phyloP scores from a whole-genome alignment of 2,888 invertebrate species.

The Plusia festucae region DNA sequence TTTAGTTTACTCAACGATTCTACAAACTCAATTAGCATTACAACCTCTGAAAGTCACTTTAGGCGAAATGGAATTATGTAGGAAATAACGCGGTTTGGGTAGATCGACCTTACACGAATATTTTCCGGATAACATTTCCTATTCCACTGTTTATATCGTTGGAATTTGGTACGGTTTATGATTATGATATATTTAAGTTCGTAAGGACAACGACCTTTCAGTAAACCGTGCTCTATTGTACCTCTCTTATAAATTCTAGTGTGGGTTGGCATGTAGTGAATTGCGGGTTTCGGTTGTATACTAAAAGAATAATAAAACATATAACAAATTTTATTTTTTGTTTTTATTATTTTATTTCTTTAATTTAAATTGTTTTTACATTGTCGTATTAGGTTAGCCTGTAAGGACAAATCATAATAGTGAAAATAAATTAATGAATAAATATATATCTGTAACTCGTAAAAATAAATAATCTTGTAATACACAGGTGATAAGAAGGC shows the following conservation, averaged over 20 bases:
- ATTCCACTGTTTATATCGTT: constrained; percentile 40
- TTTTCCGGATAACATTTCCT: constrained; percentile 45
- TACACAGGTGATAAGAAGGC: not conserved
- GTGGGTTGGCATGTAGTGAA: constrained; percentile 8
- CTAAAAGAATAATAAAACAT: too few relatives aligned
- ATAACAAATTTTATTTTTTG: too few relatives aligned
- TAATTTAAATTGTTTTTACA: too few relatives aligned
- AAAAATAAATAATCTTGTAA: not conserved
- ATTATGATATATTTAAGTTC: constrained; percentile 39
- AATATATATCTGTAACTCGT: not conserved
- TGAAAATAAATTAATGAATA: too few relatives aligned
- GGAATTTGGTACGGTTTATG: constrained; percentile 43
- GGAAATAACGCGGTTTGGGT: constrained; percentile 47
- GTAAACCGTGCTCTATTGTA: constrained; percentile 13
- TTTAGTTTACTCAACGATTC: constrained; percentile 78
- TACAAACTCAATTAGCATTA: constrained; percentile 81
- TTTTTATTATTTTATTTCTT: too few relatives aligned
- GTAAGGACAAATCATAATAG: too few relatives aligned
- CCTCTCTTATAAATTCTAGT: constrained; percentile 10
- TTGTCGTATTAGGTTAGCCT: too few relatives aligned
- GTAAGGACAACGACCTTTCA: constrained; percentile 20
- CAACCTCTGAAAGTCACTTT: constrained; percentile 74
- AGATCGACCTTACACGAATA: constrained; percentile 50
- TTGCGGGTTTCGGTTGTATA: not conserved
- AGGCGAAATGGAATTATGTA: constrained; percentile 67